Percentiles rank a stretch among this genome's conserved stretches.
Evolutionary conservation across 2,113 vertebrate genomes (phyloP).

Genomic region (Crotalus horridus): DNA sequence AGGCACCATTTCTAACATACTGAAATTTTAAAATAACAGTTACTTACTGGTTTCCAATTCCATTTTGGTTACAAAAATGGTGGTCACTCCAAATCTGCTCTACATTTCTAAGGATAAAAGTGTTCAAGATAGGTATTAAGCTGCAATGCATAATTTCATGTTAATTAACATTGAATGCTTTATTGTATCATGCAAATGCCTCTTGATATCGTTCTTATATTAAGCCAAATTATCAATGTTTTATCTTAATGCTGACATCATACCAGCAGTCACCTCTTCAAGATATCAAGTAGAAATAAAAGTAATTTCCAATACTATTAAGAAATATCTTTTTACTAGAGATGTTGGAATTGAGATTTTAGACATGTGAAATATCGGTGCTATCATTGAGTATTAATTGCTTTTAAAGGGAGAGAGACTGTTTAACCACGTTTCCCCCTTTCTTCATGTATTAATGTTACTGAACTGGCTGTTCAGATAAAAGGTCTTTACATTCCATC

Average conservation of each 20-base stretch:
- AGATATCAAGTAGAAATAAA: background rate
- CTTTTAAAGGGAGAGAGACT: background rate
- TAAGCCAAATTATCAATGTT: background rate
- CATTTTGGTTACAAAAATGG: background rate
- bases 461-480: background rate
- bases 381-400: background rate
- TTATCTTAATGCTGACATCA: background rate
- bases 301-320: background rate
- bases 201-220: background rate
- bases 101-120: background rate
- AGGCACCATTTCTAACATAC: background rate
- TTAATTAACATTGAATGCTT: background rate
- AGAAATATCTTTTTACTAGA: background rate
- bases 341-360: background rate
- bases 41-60: background rate
- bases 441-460: background rate
- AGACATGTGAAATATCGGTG: background rate
- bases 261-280: background rate
- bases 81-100: background rate
- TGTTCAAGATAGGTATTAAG: background rate
- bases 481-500: background rate
- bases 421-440: background rate
- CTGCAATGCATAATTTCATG: background rate
- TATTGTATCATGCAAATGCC: background rate
- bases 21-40: background rate